phyloP scores from a whole-genome alignment of 2,113 vertebrate species.

The Amphiprion ocellaris region DNA sequence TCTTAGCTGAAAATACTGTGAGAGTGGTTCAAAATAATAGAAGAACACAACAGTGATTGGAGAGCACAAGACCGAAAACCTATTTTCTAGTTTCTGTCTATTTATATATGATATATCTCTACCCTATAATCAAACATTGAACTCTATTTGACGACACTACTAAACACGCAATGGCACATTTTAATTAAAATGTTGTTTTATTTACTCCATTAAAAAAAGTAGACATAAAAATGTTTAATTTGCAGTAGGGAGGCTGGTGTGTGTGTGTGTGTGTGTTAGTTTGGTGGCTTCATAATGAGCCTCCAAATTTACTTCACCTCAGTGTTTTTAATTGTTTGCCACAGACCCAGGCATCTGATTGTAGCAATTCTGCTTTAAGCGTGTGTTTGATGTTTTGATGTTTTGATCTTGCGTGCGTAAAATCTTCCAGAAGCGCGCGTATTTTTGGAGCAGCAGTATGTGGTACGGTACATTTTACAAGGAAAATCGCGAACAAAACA shows the following conservation, averaged over 20 bases:
- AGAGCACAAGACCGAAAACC: neutral
- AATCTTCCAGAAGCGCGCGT: slow-evolving; percentile 11
- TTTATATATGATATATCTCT: neutral
- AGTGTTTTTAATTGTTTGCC: slow-evolving; percentile 2
- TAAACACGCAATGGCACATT: neutral
- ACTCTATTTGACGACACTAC: neutral
- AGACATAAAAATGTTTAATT: neutral
- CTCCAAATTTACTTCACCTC: neutral
- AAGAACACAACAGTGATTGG: neutral
- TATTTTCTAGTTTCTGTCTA: neutral
- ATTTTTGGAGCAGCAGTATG: neutral
- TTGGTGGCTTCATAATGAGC: neutral
- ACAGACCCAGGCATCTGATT: neutral
- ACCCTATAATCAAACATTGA: neutral
- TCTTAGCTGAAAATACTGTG: neutral
- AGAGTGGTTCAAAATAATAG: neutral
- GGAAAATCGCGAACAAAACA: slow-evolving; percentile 6
- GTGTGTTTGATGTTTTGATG: neutral
- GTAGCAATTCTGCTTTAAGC: neutral
- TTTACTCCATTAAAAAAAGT: neutral
- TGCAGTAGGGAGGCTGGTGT: neutral
- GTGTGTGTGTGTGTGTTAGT: neutral
- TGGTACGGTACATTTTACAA: neutral
- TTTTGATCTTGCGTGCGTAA: slow-evolving; percentile 24
- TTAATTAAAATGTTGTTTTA: neutral